A percentile compares a stretch with the other conserved stretches of the same genome.
These are phyloP conservation scores for Hylia prasina DNA, from an alignment of 2,113 vertebrate species.

Conservation along the genomic window DNA sequence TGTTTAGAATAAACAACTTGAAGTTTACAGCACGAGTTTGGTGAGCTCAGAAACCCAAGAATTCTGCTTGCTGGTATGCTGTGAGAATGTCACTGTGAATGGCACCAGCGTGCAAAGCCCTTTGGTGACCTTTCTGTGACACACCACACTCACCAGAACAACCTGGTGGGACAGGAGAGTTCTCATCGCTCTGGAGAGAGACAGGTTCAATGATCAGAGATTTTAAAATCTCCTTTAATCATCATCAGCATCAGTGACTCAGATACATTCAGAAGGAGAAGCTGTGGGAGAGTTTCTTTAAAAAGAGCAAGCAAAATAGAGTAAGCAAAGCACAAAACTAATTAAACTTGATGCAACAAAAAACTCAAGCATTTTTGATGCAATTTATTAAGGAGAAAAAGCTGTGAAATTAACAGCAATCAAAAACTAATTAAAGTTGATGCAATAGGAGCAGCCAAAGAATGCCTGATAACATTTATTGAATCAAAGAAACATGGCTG, in stretches of 20 bases:
- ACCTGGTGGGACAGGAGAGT: not conserved
- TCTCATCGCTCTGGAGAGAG: not conserved
- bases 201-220: not conserved
- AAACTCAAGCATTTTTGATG: constrained; percentile 71
- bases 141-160: not conserved
- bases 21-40: not conserved
- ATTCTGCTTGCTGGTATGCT: not conserved
- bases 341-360: constrained; percentile 76
- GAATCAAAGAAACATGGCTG: constrained; percentile 73
- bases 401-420: constrained; percentile 82
- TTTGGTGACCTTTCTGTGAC: not conserved
- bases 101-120: not conserved
- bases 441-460: constrained; percentile 71
- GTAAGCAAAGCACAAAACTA: constrained; percentile 73
- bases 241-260: constrained; percentile 6
- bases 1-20: not conserved
- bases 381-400: constrained; percentile 77
- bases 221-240: not conserved
- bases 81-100: not conserved
- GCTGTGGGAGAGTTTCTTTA: not conserved
- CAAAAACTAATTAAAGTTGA: constrained; percentile 81
- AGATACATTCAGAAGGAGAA: constrained; percentile 38
- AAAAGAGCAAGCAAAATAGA: constrained; percentile 61
- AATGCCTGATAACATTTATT: constrained; percentile 78
- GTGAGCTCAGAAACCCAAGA: not conserved